Base-by-base conservation (phyloP, 2,113 vertebrate species). In the Pica pica region DNA sequence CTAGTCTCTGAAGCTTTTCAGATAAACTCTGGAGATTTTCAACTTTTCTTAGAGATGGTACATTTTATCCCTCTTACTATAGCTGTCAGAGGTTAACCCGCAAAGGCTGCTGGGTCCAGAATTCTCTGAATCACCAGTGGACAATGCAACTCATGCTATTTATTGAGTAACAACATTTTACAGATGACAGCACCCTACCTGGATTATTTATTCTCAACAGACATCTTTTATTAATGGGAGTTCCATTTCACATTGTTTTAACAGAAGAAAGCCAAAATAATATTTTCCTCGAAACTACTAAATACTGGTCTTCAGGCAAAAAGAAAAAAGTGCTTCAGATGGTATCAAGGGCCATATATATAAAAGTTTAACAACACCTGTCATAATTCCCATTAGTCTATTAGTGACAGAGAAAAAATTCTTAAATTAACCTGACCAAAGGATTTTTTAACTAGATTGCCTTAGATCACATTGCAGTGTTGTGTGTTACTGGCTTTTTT, bases 401-500 rank as follows among this genome's bases (percentile, higher is more conserved):
- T 33, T 68, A 86, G 39, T 64, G 79, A 81, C 27, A 80, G 55
- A 81, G 63, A 74, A 83, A 94, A 82, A 92, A 55, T 22, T 31
- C 47, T 86, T 91, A 79, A 79, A 70, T 83, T 91, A 93, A 70
- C 44, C 46, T 88, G 68, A 86, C n/a, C 33, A 33, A 65, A 87
- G 13, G 53, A 86, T 49, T n/a, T 90, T 92, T 87, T 75, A 87
- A 84, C 47, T 77, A 68, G 47, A 74, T 81, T 88, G 30, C 24
- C 52, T 86, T 80, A 76, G 53, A 95, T 68, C 65, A 71, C 41
- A 57, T 63, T 46, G 31, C 71, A 81, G 52, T 64, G 28, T 78
- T 88, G 31, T 71, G 64, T 46, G 31, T 67, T 94, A 96, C 92
- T 74, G 47, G 55, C 7, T 88, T 94, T 89, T 94, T 90, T 79